Conservation (phyloP, 2,113 vertebrate species). For the Pteropus alecto region DNA sequence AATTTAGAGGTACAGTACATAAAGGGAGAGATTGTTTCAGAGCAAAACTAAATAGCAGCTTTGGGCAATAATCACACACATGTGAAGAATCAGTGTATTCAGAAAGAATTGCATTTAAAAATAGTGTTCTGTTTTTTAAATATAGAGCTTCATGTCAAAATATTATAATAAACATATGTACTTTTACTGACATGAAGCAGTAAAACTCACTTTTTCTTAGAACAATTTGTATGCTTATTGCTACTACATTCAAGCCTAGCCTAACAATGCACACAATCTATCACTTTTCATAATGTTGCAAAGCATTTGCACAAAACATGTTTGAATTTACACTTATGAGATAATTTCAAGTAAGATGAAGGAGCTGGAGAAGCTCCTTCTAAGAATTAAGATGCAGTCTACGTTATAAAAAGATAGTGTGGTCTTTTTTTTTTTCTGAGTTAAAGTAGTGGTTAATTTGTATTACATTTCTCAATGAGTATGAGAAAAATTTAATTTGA, state of each 20-base stretch:
- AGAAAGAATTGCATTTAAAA: neutral
- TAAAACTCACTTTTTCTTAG: neutral
- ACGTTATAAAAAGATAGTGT: neutral
- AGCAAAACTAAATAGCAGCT: neutral
- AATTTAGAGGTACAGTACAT: neutral
- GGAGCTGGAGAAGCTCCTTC: too few species aligned
- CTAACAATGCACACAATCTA: neutral
- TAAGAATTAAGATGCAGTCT: neutral
- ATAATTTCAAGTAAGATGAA: neutral
- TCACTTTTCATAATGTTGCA: neutral
- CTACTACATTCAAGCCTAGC: neutral
- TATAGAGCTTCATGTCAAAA: neutral
- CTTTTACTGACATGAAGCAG: neutral
- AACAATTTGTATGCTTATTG: neutral
- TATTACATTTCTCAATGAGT: neutral
- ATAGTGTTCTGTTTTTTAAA: neutral
- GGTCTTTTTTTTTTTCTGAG: neutral
- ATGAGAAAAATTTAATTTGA: neutral
- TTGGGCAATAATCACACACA: neutral
- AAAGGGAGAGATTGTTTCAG: neutral
- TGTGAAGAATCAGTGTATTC: accelerated
- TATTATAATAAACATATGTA: neutral
- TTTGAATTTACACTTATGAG: neutral
- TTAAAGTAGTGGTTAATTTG: neutral
- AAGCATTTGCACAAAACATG: neutral